Evolutionary conservation across 2,888 invertebrate species (phyloP), one percentile per base, ranked within the genome.

Genomic region (Pterobdella sp.): DNA sequence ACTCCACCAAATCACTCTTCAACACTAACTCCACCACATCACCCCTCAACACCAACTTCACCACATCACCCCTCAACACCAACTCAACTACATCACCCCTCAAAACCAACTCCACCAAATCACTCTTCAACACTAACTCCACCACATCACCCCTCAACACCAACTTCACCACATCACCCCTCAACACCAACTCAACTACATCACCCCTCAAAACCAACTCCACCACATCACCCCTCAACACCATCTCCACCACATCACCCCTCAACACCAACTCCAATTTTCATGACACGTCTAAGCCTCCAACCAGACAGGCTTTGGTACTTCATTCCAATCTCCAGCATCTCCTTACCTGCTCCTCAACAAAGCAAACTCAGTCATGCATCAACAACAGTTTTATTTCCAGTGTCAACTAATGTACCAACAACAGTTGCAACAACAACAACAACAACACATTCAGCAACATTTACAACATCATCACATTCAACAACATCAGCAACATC

Each of bases 361-460:
- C 60, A 56, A 4, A 4, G 3, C 60, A 56, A 4, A 7, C 60
- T 56, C 60, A 22, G n/a, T 3, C 60, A 7, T n/a, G n/a, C n/a
- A n/a, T n/a, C 63, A 63, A 14, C 63, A 63, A 63, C 63, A 63
- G n/a, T 26, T 26, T 14, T 29, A 7, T 26, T 65, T 34, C n/a
- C 32, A 7, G 32, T 14, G 18, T 31, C 65, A 32, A 65, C 14
- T 7, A n/a, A 3, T 7, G 29, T 65, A 2, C 7, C 32, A 32
- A 65, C 4, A 32, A 29, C n/a, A 4, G 2, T 34, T 31, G 14
- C 35, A 32, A 31, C n/a, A 7, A 4, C 60, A 56, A 56, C 60
- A 56, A 56, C 60, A 56, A 56, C 65, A 65, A 3, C 65, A 34
- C 18, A 29, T 29, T 18, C 66, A 32, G 32, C 66, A 65, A 65